Evolutionary conservation across 2,113 vertebrate genomes (phyloP), one percentile per base, ranked within the genome.

Genomic region (Microtus richardsoni): DNA sequence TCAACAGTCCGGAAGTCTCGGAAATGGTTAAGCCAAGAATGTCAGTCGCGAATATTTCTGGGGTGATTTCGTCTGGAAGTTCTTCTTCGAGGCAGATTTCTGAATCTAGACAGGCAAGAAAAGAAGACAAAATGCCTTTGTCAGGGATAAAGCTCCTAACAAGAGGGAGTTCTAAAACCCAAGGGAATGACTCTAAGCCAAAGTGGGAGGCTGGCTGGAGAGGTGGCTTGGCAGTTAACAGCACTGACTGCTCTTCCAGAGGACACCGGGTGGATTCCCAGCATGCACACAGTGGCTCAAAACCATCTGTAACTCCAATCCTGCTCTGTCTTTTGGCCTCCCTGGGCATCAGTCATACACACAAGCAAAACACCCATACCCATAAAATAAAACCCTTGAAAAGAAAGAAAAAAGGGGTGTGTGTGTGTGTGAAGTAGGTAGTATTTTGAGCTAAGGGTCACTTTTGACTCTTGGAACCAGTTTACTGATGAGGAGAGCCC

Each of bases 1-100:
- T 21, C 0, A 52, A 52, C 75, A 71, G 33, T 79, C 10, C 7
- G 0, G 41, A 47, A 60, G 24, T 11, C 47, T 97, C 92, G 47
- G 97, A 88, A 82, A 97, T 2, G 88, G 98, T 98, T 89, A 99
- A 98, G 79, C 99, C 99, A 88, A 99, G 98, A 97, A 99, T 99
- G 54, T 99, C 97, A 54, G 91, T 86, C 13, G 98, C 89, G n/a
- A 99, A 99, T 77, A 98, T 98, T 96, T 99, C 98, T 84, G 98
- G 92, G 71, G 99, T 99, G 97, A 99, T 99, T 98, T 99, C 98
- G 9, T 98, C 97, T 33, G 99, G 99, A 93, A 99, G 98, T n/a
- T 96, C 97, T 83, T 97, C 94, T 97, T 99, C 98, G 83, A 98
- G 97, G 54, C 98, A 95, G 96, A 97, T 97, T 70, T 98, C 97